Evolutionary conservation across 2,888 invertebrate species (phyloP).

Genomic region (Brachycybe producta): DNA sequence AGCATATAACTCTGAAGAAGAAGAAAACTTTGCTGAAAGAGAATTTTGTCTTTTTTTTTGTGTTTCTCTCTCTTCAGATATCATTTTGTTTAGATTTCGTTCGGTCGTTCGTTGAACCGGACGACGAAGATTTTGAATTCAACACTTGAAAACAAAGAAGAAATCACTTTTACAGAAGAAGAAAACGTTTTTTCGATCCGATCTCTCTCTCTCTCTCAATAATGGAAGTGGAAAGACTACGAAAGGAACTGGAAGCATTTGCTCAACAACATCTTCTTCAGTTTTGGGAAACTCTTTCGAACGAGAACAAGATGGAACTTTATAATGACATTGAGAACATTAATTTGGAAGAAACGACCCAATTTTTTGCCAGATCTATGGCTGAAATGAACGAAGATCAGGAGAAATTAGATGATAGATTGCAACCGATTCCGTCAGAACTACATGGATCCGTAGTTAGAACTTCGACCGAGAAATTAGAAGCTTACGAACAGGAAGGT

Average conservation of each 20-base stretch:
- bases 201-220: too few species aligned
- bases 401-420: slow-evolving; percentile 60
- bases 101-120: too few species aligned
- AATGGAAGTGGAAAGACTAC: slow-evolving; percentile 9
- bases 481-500: slow-evolving; percentile 57
- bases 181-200: too few species aligned
- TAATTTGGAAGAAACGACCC: slow-evolving; percentile 56
- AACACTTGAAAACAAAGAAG: too few species aligned
- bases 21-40: too few species aligned
- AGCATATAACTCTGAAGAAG: too few species aligned
- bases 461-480: slow-evolving; percentile 48
- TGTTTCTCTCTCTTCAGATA: too few species aligned
- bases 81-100: too few species aligned
- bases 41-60: too few species aligned
- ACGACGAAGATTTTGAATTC: too few species aligned
- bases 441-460: slow-evolving; percentile 63
- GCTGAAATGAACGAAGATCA: slow-evolving; percentile 44
- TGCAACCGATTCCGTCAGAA: slow-evolving; percentile 70
- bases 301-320: slow-evolving; percentile 46
- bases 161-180: too few species aligned
- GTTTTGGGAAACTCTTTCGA: slow-evolving; percentile 61
- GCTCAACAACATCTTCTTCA: slow-evolving; percentile 69
- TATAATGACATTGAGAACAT: slow-evolving; percentile 48
- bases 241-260: slow-evolving; percentile 33
- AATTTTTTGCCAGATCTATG: slow-evolving; percentile 52